Percentiles rank a stretch among this genome's conserved stretches.
Evolutionary conservation across 2,888 invertebrate species (phyloP).

Genomic region (Epiblema foenella): DNA sequence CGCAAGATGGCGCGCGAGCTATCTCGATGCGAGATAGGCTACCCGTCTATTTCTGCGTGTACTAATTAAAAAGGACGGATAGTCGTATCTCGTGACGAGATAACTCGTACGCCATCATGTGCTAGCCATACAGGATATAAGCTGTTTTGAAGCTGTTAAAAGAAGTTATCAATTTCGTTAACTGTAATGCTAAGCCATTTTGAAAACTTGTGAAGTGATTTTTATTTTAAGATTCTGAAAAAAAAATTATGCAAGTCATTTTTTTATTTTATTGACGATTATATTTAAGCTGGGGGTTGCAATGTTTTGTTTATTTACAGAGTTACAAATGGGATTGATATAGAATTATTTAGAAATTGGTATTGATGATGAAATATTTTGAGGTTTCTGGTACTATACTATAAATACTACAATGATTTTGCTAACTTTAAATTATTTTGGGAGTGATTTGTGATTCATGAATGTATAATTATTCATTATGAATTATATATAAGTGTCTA

Average conservation of each 20-base stretch:
- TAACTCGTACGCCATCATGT: no score
- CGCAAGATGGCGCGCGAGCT: no score
- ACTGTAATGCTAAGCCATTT: background rate
- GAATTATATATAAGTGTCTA: conserved; percentile 13
- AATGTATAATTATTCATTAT: background rate
- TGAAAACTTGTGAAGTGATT: conserved; percentile 41
- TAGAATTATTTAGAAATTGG: conserved; percentile 37
- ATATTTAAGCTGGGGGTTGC: conserved; percentile 54
- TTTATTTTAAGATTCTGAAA: conserved; percentile 35
- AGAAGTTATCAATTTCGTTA: no score
- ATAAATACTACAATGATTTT: background rate
- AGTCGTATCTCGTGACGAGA: no score
- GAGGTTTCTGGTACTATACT: conserved; percentile 23
- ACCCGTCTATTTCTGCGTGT: no score
- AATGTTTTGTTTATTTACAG: conserved; percentile 56
- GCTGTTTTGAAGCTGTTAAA: no score
- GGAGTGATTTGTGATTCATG: conserved; percentile 3
- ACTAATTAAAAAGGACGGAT: no score
- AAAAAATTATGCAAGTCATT: conserved; percentile 44
- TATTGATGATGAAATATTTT: conserved; percentile 18
- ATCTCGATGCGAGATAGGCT: no score
- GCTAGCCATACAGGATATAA: no score
- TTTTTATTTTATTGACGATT: conserved; percentile 52
- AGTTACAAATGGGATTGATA: conserved; percentile 45
- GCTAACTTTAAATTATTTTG: conserved; percentile 6